Evolutionary conservation across 2,113 vertebrate genomes (phyloP).

Genomic region (Petrocephalus microphthalmus): DNA sequence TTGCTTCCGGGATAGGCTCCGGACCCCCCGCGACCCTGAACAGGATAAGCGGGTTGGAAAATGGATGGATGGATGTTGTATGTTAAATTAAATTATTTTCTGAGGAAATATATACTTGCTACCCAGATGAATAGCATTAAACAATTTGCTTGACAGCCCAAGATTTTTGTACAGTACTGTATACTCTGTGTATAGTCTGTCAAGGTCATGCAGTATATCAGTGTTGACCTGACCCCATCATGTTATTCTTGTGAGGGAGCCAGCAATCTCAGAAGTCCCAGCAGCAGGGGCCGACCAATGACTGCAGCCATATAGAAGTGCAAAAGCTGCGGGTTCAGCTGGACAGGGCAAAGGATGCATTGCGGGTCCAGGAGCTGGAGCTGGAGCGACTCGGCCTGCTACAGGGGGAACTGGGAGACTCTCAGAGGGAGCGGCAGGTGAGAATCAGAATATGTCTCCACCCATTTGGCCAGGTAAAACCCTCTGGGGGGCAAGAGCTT

Average conservation of each 20-base stretch:
- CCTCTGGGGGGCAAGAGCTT: background rate
- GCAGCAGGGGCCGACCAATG: conserved; percentile 66
- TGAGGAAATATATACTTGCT: no score
- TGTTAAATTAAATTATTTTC: no score
- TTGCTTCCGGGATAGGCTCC: no score
- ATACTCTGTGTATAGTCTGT: background rate
- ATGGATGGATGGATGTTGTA: no score
- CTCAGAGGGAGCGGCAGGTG: conserved; percentile 65
- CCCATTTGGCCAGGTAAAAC: background rate
- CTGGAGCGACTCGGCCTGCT: conserved; percentile 69
- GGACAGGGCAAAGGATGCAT: conserved; percentile 65
- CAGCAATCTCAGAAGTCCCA: conserved; percentile 60
- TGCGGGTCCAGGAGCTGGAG: conserved; percentile 73
- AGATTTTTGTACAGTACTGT: no score
- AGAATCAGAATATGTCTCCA: conserved; percentile 26
- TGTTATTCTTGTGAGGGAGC: background rate
- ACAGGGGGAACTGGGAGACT: conserved; percentile 63
- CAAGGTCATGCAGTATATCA: background rate
- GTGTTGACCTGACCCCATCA: background rate
- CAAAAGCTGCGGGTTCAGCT: conserved; percentile 67
- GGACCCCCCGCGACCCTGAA: no score
- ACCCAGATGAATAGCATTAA: no score
- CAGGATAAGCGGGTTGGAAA: no score
- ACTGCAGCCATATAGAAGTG: conserved; percentile 64
- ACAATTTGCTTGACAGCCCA: no score